phyloP scores from a whole-genome alignment of 2,888 invertebrate genomes.

The Cybosia mesomella region DNA sequence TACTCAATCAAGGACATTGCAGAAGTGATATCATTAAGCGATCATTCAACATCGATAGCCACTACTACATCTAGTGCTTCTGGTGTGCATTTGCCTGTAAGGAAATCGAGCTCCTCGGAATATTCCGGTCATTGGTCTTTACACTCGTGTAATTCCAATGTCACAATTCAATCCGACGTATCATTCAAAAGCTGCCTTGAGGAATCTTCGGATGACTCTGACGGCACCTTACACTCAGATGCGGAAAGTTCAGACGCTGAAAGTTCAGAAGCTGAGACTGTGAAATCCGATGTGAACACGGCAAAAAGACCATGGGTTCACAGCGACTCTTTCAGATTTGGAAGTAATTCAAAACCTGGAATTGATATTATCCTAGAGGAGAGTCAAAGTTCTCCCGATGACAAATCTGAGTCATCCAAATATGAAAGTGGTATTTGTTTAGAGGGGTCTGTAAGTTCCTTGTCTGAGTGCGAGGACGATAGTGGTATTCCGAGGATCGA shows the following conservation, averaged over 20 bases:
- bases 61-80: conserved; percentile 74
- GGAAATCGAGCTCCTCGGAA: conserved; percentile 82
- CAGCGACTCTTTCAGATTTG: conserved; percentile 80
- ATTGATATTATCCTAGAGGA: conserved; percentile 69
- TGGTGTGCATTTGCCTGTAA: conserved; percentile 72
- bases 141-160: conserved; percentile 78
- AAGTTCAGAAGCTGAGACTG: conserved; percentile 77
- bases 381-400: conserved; percentile 56
- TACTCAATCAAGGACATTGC: conserved; percentile 81
- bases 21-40: conserved; percentile 76
- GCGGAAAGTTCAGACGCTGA: conserved; percentile 78
- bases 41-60: conserved; percentile 67
- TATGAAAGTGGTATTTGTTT: conserved; percentile 79
- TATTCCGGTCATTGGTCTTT: conserved; percentile 81
- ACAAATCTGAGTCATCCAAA: conserved; percentile 69
- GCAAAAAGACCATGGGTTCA: conserved; percentile 81
- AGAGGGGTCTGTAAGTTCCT: conserved; percentile 73
- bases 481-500: conserved; percentile 78
- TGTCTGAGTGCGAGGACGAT: conserved; percentile 75
- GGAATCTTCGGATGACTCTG: conserved; percentile 77
- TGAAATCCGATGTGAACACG: conserved; percentile 77
- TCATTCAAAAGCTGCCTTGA: conserved; percentile 79
- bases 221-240: conserved; percentile 78
- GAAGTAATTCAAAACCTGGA: conserved; percentile 58
- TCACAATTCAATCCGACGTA: conserved; percentile 75